Conservation (phyloP, 2,797 vertebrate species). For the Crax fasciolata region DNA sequence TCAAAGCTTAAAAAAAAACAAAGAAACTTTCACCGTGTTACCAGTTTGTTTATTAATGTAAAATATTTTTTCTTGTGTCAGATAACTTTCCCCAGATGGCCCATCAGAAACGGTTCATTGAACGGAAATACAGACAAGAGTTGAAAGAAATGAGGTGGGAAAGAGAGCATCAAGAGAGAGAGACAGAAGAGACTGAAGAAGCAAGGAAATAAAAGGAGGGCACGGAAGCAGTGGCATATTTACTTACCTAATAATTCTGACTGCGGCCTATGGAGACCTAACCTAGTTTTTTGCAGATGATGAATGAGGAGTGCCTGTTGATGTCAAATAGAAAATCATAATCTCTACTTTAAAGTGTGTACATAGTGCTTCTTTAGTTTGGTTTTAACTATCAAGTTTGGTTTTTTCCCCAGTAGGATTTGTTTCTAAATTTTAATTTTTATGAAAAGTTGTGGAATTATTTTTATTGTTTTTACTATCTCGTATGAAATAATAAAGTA, state of each 20-base stretch:
- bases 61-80: slow-evolving; percentile 84
- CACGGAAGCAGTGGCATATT: slow-evolving; percentile 55
- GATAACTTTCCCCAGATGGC: slow-evolving; percentile 99
- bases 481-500: slow-evolving; percentile 70
- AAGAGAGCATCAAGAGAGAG: slow-evolving; percentile 94
- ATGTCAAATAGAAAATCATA: slow-evolving; percentile 68
- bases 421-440: slow-evolving; percentile 50
- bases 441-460: slow-evolving; percentile 37
- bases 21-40: slow-evolving; percentile 14
- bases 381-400: slow-evolving; percentile 56
- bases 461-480: slow-evolving; percentile 67
- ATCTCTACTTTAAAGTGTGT: slow-evolving; percentile 13
- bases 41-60: slow-evolving; percentile 77
- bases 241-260: slow-evolving; percentile 77
- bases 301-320: slow-evolving; percentile 73
- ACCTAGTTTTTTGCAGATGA: slow-evolving; percentile 73
- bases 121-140: slow-evolving; percentile 98
- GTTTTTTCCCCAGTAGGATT: slow-evolving; percentile 42
- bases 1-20: neutral
- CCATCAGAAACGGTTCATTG: slow-evolving; percentile 99
- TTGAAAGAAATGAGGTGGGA: slow-evolving; percentile 99
- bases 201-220: slow-evolving; percentile 87
- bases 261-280: slow-evolving; percentile 66
- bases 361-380: slow-evolving; percentile 16
- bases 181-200: slow-evolving; percentile 90